Conservation (phyloP, 1,140 invertebrate genomes). For the Drosophila miranda region DNA sequence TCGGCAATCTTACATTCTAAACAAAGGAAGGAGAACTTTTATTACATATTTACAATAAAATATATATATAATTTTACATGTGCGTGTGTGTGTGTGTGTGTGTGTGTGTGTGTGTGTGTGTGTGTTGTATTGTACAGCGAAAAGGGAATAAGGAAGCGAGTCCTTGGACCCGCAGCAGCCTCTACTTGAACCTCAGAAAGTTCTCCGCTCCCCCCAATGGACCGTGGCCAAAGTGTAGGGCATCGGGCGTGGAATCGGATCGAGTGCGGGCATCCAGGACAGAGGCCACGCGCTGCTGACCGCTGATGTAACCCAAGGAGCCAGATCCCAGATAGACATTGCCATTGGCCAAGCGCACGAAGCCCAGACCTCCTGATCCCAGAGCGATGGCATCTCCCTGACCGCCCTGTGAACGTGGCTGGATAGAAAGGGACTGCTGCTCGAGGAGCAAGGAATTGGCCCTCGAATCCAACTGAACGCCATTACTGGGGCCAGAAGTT, state of each 20-base stretch:
- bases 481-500: slow-evolving; percentile 6
- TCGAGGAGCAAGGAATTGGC: slow-evolving; percentile 57
- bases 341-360: slow-evolving; percentile 72
- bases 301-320: slow-evolving; percentile 77
- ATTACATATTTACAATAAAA: slow-evolving; percentile 73
- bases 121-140: not conserved
- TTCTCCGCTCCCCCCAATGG: slow-evolving; percentile 66
- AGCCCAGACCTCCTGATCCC: slow-evolving; percentile 77
- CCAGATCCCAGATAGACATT: slow-evolving; percentile 78
- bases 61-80: slow-evolving; percentile 44
- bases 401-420: slow-evolving; percentile 35
- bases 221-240: slow-evolving; percentile 76
- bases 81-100: slow-evolving; percentile 19
- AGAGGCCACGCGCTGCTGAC: slow-evolving; percentile 61
- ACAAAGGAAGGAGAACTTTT: slow-evolving; percentile 45
- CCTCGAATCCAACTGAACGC: slow-evolving; percentile 60
- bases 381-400: slow-evolving; percentile 69
- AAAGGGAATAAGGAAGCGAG: slow-evolving; percentile 9
- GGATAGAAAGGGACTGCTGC: slow-evolving; percentile 61
- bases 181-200: slow-evolving; percentile 62
- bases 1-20: slow-evolving; percentile 49
- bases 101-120: not conserved
- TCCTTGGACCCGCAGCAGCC: not conserved
- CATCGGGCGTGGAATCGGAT: slow-evolving; percentile 61
- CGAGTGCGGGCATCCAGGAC: slow-evolving; percentile 71